phyloP scores from a whole-genome alignment of 2,113 vertebrate species.

The Notarius quadriscutis region DNA sequence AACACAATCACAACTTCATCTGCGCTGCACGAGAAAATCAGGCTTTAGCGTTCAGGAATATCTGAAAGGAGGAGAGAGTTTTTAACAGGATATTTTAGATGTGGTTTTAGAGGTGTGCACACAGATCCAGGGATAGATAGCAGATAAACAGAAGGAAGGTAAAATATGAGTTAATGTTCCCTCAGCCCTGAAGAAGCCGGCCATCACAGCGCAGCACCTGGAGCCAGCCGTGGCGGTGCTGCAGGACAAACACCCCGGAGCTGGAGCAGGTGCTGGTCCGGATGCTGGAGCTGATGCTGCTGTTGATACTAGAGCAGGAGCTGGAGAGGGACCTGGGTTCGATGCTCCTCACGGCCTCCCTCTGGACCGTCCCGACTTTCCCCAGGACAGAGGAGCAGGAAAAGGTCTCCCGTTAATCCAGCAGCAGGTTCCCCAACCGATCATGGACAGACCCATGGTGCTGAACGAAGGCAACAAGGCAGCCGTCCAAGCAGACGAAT shows the following conservation, averaged over 20 bases:
- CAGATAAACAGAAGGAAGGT: background rate
- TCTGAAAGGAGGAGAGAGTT: background rate
- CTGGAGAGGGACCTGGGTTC: slow-evolving; percentile 57
- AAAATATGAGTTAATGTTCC: background rate
- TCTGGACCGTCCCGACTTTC: slow-evolving; percentile 67
- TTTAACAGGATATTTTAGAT: background rate
- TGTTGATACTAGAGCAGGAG: background rate
- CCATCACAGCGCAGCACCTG: slow-evolving; percentile 70
- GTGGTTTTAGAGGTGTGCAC: too few relatives aligned
- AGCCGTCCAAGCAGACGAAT: slow-evolving; percentile 71
- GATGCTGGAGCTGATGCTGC: background rate
- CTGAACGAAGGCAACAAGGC: slow-evolving; percentile 74
- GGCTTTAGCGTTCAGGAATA: background rate
- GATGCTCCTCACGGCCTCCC: slow-evolving; percentile 52
- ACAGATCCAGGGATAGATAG: background rate
- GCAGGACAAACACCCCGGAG: slow-evolving; percentile 54
- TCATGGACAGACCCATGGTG: slow-evolving; percentile 63
- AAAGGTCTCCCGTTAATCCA: slow-evolving; percentile 50
- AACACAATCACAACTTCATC: background rate
- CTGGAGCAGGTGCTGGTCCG: background rate
- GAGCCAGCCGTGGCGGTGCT: slow-evolving; percentile 48
- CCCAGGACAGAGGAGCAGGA: slow-evolving; percentile 59
- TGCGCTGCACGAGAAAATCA: background rate
- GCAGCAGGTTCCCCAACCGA: slow-evolving; percentile 56
- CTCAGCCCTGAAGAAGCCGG: slow-evolving; percentile 74